A percentile compares a stretch with the other conserved stretches of the same genome.
Conservation (phyloP, 2,888 invertebrate genomes). For the Epicampocera succincta region DNA sequence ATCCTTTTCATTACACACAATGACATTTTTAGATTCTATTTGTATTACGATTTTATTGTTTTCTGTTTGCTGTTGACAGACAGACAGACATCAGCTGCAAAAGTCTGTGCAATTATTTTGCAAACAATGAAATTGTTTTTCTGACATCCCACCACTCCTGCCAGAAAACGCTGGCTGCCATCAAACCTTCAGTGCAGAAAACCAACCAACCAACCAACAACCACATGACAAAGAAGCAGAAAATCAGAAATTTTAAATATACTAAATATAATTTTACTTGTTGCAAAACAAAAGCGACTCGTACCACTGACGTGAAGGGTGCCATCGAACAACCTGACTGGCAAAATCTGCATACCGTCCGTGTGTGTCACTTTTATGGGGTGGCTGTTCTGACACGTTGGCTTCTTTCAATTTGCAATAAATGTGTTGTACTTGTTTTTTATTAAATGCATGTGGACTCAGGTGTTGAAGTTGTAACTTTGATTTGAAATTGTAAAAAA, state of each 20-base stretch:
- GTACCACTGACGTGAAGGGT: conserved; percentile 35
- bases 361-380: conserved; percentile 59
- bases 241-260: conserved; percentile 31
- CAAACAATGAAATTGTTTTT: conserved; percentile 78
- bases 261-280: conserved; percentile 59
- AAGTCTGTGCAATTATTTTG: conserved; percentile 79
- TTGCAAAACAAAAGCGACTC: conserved; percentile 60
- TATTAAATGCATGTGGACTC: conserved; percentile 65
- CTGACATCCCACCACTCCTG: conserved; percentile 31
- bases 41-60: conserved; percentile 56
- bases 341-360: conserved; percentile 46
- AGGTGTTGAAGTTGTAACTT: conserved; percentile 71
- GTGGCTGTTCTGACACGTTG: conserved; percentile 42
- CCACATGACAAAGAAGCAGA: conserved; percentile 47
- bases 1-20: not conserved
- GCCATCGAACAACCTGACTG: conserved; percentile 29
- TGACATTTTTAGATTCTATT: conserved; percentile 23
- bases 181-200: conserved; percentile 54
- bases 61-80: conserved; percentile 57
- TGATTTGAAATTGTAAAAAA: conserved; percentile 71
- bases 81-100: conserved; percentile 76
- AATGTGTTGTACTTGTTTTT: conserved; percentile 40
- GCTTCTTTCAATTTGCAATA: conserved; percentile 43
- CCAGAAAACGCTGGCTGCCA: conserved; percentile 14
- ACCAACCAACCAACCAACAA: too few species aligned